Base-by-base conservation (phyloP, 2,113 vertebrate genomes). In the Xiphias gladius region DNA sequence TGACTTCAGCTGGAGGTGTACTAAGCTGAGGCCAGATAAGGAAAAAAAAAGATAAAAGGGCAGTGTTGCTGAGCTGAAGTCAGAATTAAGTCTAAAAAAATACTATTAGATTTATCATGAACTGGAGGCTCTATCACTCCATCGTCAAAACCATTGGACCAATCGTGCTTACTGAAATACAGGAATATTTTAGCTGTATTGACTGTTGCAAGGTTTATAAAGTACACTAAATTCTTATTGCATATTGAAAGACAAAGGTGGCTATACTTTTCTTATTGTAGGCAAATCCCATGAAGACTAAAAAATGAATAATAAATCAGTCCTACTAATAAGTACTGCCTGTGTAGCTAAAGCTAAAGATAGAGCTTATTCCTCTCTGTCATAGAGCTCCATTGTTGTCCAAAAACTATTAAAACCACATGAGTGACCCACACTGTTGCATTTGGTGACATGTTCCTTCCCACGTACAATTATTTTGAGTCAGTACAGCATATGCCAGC, bases 1-100 rank as follows among this genome's bases (percentile, higher is more conserved):
- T 76, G 83, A 79, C 85, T 92, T 83, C 78, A 79, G 85, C 80
- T 80, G 55, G 79, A 91, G 86, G 74, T 89, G 74, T 59, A 71
- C 80, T 75, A 76, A 86, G 81, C 79, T 70, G 71, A 79, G 73
- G 65, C 63, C 69, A 77, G 90, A 88, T 75, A 77, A 74, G 65
- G 52, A 67, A 76, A 70, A 77, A 70, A 77, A 58, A 35, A 84
- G 83, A 86, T 82, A 54, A 82, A 85, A 77, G 63, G 54, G 65
- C 61, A 73, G 65, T 66, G 52, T 68, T 68, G 86, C 87, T 81
- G 55, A 61, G 68, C 73, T 67, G 41, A 37, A 87, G 71, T 68
- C 73, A 73, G 65, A 84, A 67, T 69, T 66, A 50, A 84, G 58
- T 46, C 52, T 52, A 54, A 79, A 39, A 35, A 58, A 50, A 68